Conservation (phyloP, 2,888 invertebrate genomes). For the Andrena dorsata region DNA sequence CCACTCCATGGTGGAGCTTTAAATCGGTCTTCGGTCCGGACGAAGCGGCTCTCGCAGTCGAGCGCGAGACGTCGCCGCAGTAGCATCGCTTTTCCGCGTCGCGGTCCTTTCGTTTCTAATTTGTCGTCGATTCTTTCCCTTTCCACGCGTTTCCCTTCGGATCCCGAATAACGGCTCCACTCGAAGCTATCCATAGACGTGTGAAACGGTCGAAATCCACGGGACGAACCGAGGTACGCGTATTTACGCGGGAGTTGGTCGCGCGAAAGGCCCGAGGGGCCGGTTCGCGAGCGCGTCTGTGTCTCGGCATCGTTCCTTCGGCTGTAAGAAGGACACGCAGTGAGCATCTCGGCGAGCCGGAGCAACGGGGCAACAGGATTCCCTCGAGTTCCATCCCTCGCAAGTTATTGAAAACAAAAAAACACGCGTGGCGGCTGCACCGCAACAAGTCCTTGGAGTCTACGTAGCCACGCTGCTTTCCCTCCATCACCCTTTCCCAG, state of each 20-base stretch:
- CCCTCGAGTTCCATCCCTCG: background rate
- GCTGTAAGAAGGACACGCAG: background rate
- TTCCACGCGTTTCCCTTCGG: background rate
- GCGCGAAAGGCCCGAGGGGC: background rate
- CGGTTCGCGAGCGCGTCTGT: constrained; percentile 13
- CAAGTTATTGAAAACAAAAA: background rate
- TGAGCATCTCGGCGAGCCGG: background rate
- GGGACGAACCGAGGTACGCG: background rate
- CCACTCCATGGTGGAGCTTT: constrained; percentile 35
- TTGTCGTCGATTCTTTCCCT: background rate
- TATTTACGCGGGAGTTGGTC: constrained; percentile 40
- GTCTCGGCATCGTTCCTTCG: background rate
- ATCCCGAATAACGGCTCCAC: background rate
- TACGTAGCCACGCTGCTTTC: background rate
- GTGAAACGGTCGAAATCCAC: too few species aligned
- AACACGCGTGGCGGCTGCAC: background rate
- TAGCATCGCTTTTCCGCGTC: constrained; percentile 47
- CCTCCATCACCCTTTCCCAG: background rate
- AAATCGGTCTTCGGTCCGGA: constrained; percentile 56
- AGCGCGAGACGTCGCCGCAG: constrained; percentile 67
- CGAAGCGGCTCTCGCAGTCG: constrained; percentile 62
- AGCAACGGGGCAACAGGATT: constrained; percentile 10
- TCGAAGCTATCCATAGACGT: too few species aligned
- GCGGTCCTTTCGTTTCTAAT: background rate
- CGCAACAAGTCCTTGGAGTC: constrained; percentile 25